These are phyloP conservation scores for Ctena decussata DNA, from an alignment of 2,888 invertebrate genomes.

Conservation along the genomic window DNA sequence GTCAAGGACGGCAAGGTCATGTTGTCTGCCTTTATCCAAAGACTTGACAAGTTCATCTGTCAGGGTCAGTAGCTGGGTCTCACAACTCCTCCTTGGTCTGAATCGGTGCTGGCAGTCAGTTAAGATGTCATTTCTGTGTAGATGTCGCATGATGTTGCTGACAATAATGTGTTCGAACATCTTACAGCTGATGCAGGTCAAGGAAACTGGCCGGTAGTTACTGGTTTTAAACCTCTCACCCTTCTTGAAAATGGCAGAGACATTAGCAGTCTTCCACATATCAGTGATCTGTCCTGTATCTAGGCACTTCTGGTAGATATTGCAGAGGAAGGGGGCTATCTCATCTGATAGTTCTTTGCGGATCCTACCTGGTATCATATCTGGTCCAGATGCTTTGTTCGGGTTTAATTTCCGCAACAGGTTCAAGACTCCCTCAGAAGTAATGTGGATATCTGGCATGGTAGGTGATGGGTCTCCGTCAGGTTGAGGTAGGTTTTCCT, in stretches of 20 bases:
- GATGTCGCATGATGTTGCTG: constrained; percentile 6
- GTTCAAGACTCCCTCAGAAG: not conserved
- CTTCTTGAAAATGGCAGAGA: constrained; percentile 27
- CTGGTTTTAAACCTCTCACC: constrained; percentile 22
- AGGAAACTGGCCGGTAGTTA: constrained; percentile 24
- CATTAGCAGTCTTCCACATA: constrained; percentile 27
- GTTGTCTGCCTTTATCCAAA: not conserved
- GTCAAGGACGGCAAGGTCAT: constrained; percentile 18
- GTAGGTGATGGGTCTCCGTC: constrained; percentile 10
- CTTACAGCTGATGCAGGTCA: constrained; percentile 24
- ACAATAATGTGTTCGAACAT: constrained; percentile 20
- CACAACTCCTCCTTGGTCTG: constrained; percentile 3
- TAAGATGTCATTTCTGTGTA: not conserved
- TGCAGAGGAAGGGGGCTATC: constrained; percentile 8
- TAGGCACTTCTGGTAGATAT: constrained; percentile 23
- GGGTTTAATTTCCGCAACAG: constrained; percentile 15
- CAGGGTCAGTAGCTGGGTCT: constrained; percentile 8
- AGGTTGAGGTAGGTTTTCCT: not conserved
- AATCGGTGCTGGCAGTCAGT: constrained; percentile 14
- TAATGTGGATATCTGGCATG: constrained; percentile 5
- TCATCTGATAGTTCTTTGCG: constrained; percentile 23
- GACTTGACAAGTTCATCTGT: not conserved
- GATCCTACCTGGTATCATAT: constrained; percentile 17
- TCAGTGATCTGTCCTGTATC: not conserved
- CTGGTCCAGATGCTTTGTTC: constrained; percentile 9